phyloP scores from a whole-genome alignment of 2,888 invertebrate species.

The Heterodera filipjevi region DNA sequence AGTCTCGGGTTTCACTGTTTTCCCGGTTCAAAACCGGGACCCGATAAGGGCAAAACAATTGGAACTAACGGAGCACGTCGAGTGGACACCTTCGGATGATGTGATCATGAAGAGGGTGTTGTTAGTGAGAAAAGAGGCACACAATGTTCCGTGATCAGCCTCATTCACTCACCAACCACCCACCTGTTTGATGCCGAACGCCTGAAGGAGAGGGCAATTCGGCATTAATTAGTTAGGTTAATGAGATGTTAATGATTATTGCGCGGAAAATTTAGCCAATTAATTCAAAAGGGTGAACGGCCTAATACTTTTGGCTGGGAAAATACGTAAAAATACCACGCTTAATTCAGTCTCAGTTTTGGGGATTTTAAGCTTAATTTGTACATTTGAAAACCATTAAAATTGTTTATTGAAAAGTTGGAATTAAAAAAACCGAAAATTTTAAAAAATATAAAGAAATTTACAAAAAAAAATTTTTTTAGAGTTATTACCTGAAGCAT shows the following conservation, averaged over 20 bases:
- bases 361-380: too few species aligned
- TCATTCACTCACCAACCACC: constrained; percentile 16
- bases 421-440: not conserved
- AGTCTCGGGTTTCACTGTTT: too few species aligned
- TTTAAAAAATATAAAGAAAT: not conserved
- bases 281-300: too few species aligned
- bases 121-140: not conserved
- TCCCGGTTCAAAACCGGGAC: too few species aligned
- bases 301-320: too few species aligned
- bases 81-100: constrained; percentile 55
- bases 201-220: constrained; percentile 39
- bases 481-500: constrained; percentile 50
- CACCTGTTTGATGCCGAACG: constrained; percentile 63
- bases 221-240: too few species aligned
- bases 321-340: too few species aligned
- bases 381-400: too few species aligned
- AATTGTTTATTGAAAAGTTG: too few species aligned
- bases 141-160: not conserved
- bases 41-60: not conserved
- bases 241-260: not conserved
- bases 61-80: constrained; percentile 38
- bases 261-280: too few species aligned
- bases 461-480: not conserved
- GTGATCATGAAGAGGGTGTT: too few species aligned
- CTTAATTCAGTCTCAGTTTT: too few species aligned